A percentile compares a stretch with the other conserved stretches of the same genome.
phyloP scores from a whole-genome alignment of 1,140 invertebrate species.

The Adoxophyes honmai region DNA sequence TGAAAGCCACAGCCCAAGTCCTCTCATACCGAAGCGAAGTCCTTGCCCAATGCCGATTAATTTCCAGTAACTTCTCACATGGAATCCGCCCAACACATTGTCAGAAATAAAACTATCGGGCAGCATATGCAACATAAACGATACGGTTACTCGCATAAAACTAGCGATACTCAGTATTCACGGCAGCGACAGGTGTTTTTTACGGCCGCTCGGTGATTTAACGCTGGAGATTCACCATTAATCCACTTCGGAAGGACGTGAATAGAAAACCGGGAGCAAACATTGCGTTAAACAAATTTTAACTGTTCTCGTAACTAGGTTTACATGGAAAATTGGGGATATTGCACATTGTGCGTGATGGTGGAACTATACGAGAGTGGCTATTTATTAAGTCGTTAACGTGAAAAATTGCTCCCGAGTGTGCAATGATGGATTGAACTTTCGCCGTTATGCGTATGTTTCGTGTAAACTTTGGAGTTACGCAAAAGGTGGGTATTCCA shows the following conservation, averaged over 20 bases:
- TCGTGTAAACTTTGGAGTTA: conserved; percentile 4
- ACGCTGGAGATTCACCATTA: conserved; percentile 62
- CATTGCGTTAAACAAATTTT: conserved; percentile 36
- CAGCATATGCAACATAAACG: conserved; percentile 17
- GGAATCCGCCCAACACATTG: not conserved
- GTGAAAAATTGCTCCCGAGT: conserved; percentile 14
- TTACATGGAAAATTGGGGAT: not conserved
- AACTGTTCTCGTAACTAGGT: not conserved
- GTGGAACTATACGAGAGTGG: conserved; percentile 3
- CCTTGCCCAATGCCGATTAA: too few species aligned
- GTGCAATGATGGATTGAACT: conserved; percentile 14
- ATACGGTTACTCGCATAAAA: conserved; percentile 42
- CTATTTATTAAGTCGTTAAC: conserved; percentile 14
- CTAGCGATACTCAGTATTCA: conserved; percentile 48
- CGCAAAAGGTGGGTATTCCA: too few species aligned
- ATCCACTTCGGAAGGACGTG: conserved; percentile 55
- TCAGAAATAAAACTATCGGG: not conserved
- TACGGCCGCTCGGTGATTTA: conserved; percentile 64
- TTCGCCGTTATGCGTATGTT: conserved; percentile 13
- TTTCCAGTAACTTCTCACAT: too few species aligned
- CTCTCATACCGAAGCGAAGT: too few species aligned
- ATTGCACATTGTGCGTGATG: conserved; percentile 7
- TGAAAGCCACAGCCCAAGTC: too few species aligned
- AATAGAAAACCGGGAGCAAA: conserved; percentile 61
- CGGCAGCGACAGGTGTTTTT: conserved; percentile 68